Evolutionary conservation across 1,140 invertebrate species (phyloP).

Genomic region (Mamestra configurata): DNA sequence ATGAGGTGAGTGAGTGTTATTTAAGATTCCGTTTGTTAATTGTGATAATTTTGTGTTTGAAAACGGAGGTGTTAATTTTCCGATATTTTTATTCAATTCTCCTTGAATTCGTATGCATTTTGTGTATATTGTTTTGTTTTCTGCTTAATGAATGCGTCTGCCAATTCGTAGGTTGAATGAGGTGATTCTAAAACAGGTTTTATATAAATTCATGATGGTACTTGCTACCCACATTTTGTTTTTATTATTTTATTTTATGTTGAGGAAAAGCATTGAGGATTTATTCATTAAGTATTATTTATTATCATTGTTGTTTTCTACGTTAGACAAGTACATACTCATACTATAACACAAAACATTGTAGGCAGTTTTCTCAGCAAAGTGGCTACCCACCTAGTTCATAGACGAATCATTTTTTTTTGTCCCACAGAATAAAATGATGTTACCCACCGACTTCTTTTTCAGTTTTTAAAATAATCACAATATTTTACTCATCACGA

Average conservation of each 20-base stretch:
- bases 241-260: conserved; percentile 18
- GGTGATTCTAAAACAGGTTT: conserved; percentile 6
- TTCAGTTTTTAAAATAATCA: no score
- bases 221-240: conserved; percentile 10
- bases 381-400: no score
- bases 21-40: neutral
- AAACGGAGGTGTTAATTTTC: conserved; percentile 14
- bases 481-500: no score
- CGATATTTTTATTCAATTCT: conserved; percentile 20
- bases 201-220: neutral
- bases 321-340: no score
- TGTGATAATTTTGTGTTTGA: neutral
- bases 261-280: neutral
- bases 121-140: conserved; percentile 7
- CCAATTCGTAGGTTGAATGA: neutral
- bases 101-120: conserved; percentile 25
- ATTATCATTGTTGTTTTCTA: neutral
- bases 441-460: no score
- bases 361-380: no score
- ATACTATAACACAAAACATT: no score
- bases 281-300: neutral
- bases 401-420: no score
- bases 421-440: no score
- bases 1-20: conserved; percentile 42
- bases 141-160: neutral